Evolutionary conservation across 2,113 vertebrate genomes (phyloP), one percentile per base, ranked within the genome.

Genomic region (Erpornis zantholeuca): DNA sequence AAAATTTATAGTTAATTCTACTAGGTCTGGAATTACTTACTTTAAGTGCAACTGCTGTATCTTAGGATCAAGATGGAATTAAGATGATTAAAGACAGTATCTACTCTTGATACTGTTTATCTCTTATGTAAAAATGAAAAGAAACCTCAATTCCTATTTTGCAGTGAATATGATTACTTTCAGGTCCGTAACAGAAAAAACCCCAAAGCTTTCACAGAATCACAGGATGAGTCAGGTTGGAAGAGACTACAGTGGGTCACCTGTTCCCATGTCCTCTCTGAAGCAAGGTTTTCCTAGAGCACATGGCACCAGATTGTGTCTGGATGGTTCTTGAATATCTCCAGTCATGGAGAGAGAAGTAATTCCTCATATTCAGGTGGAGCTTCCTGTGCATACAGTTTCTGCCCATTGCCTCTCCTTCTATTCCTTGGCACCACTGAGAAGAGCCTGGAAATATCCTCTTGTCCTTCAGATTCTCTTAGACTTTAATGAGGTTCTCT

Each of bases 141-240:
- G 15, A 85, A 59, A 33, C 2, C 5, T 65, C 4, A 21, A 5
- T 75, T 70, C 14, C 12, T 71, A 19, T 63, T 81, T 73, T 36
- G 1, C 13, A 52, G 7, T 13, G 17, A 66, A 22, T 50, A 52
- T 36, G 8, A 36, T 61, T 60, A 56, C 3, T 73, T 64, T 82
- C 50, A 63, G 14, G 15, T n/a, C 2, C 0, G 0, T 24, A 60
- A 27, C 10, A 65, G 28, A 8, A 64, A 40, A 70, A 56, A 57
- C 6, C 1, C 27, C 38, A 38, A 61, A 33, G 8, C 2, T 70
- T 52, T 53, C 54, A 44, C 33, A 52, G 44, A 35, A n/a, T 38
- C 38, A 24, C 19, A 54, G 28, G 57, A 14, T n/a, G 8, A 5
- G 7, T 13, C 18, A 4, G 2, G 19, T 18, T 60, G 22, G 33